Evolutionary conservation across 2,797 vertebrate species (phyloP).

Genomic region (Stomatorhinus walkeri): DNA sequence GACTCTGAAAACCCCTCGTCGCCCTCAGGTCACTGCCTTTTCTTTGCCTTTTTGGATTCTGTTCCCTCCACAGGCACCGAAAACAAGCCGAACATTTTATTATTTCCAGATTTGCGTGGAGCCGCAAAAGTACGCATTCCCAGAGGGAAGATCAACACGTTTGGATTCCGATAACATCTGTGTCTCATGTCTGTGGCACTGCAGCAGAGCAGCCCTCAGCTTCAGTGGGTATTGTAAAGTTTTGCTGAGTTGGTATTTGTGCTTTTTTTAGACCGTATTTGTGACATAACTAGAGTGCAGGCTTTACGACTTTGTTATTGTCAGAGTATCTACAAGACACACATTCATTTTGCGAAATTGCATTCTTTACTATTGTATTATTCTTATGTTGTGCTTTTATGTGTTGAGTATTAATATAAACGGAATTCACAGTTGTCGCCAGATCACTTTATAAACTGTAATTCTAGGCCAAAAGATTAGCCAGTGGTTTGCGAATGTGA

Average conservation of each 20-base stretch:
- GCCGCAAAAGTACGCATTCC: background rate
- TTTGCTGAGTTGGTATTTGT: background rate
- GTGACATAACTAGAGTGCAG: background rate
- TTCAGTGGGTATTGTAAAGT: background rate
- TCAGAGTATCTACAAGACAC: background rate
- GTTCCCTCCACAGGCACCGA: background rate
- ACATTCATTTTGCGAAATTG: background rate
- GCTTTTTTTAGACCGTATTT: background rate
- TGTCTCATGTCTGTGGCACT: background rate
- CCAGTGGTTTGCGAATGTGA: background rate
- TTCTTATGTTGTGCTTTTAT: background rate
- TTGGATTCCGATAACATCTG: constrained; percentile 2
- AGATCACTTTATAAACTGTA: background rate
- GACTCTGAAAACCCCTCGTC: background rate
- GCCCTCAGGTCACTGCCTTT: background rate
- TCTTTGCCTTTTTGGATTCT: background rate
- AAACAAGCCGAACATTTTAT: constrained; percentile 15
- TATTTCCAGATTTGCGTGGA: constrained; percentile 13
- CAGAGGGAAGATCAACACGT: background rate
- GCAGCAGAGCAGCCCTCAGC: background rate
- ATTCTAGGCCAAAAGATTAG: background rate
- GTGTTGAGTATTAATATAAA: background rate
- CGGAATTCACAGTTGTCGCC: background rate
- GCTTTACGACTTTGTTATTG: background rate
- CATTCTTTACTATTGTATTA: background rate